Percentiles rank a stretch among this genome's conserved stretches.
Evolutionary conservation across 92 coral and sea anemone genomes (phyloP).

Genomic region (Isaurus tuberculatus): DNA sequence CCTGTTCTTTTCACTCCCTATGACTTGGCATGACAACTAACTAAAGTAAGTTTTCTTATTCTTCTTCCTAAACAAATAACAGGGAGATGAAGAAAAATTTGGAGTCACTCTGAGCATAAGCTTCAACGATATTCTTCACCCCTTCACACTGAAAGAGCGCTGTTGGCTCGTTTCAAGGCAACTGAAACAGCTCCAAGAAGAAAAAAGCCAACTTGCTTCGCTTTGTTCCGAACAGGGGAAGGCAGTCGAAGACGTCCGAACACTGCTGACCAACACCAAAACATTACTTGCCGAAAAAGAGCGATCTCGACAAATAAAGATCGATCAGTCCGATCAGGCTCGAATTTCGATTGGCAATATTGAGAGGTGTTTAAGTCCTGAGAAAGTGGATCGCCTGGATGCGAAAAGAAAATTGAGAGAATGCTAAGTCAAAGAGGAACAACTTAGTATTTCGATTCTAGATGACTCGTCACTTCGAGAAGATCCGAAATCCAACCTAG

Average conservation of each 20-base stretch:
- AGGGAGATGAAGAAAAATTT: background rate
- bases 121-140: background rate
- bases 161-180: background rate
- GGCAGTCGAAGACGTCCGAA: background rate
- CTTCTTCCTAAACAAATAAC: background rate
- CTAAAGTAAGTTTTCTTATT: background rate
- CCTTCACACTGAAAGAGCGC: constrained; percentile 5
- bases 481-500: background rate
- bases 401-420: background rate
- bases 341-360: background rate
- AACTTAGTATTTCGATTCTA: background rate
- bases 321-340: background rate
- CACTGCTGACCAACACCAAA: background rate
- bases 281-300: background rate
- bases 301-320: background rate
- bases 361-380: background rate
- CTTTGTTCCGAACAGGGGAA: background rate
- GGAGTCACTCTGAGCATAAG: background rate
- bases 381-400: constrained; percentile 1
- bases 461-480: background rate
- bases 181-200: background rate
- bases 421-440: background rate
- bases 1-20: no score
- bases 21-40: background rate
- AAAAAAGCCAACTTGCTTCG: background rate